Percentiles rank a stretch among this genome's conserved stretches.
Conservation (phyloP, 30 jellyfish, hydroid and myxozoan species). For the Chironex yamaguchii region DNA sequence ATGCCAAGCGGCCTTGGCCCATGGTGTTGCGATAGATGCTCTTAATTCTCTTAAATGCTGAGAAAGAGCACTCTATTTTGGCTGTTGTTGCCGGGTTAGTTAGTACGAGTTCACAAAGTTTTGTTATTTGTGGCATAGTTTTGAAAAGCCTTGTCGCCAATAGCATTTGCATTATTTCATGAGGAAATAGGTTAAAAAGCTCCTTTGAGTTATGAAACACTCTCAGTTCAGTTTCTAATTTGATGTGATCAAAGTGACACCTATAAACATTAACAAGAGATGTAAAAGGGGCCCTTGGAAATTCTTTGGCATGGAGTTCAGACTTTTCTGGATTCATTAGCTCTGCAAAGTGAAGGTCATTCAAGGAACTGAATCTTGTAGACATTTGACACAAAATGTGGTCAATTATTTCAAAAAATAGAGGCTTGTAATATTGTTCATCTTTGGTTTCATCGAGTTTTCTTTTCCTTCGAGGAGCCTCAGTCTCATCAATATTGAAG, state of each 20-base stretch:
- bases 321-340: no score
- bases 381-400: no score
- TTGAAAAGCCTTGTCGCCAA: background rate
- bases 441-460: no score
- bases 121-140: conserved; percentile 37
- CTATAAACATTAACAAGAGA: no score
- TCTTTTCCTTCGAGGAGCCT: no score
- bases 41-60: conserved; percentile 26
- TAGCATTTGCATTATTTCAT: conserved; percentile 8
- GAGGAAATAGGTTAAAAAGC: background rate
- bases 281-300: no score
- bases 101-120: conserved; percentile 23
- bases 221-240: conserved; percentile 12
- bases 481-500: no score
- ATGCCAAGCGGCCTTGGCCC: conserved; percentile 6
- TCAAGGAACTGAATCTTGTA: no score
- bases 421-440: no score
- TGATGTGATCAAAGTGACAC: background rate
- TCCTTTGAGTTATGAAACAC: conserved; percentile 8
- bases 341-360: no score
- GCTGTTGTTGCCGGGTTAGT: conserved; percentile 27
- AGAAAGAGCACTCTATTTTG: conserved; percentile 21
- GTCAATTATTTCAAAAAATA: no score
- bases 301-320: no score
- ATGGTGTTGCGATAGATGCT: conserved; percentile 14